These are phyloP conservation scores for Netelia inedita DNA, from an alignment of 2,888 invertebrate species.

Conservation along the genomic window DNA sequence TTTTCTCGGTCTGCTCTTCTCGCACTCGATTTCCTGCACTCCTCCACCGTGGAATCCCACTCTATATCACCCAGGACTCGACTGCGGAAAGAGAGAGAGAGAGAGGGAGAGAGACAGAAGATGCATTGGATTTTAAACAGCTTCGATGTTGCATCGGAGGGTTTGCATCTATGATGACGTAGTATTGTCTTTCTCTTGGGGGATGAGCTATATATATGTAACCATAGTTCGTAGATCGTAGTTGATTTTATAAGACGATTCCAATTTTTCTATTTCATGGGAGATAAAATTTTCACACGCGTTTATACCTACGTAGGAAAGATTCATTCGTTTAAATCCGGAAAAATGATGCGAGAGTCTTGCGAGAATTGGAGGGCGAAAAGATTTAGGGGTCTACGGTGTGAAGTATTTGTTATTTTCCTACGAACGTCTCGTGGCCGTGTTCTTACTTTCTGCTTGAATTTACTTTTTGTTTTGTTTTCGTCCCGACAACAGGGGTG, in stretches of 20 bases:
- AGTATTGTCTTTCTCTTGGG: not conserved
- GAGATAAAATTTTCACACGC: constrained; percentile 45
- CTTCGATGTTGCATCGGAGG: constrained; percentile 28
- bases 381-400: constrained; percentile 46
- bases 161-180: constrained; percentile 30
- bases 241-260: constrained; percentile 4
- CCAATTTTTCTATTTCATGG: constrained; percentile 7
- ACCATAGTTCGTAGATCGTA: not conserved
- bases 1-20: constrained; percentile 67
- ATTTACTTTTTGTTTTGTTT: constrained; percentile 53
- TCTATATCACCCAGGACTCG: constrained; percentile 56
- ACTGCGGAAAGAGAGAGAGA: constrained; percentile 25
- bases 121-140: constrained; percentile 60
- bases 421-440: constrained; percentile 28
- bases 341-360: not conserved
- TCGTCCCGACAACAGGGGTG: constrained; percentile 38
- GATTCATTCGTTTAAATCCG: not conserved
- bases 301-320: constrained; percentile 26
- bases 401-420: constrained; percentile 50
- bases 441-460: constrained; percentile 42
- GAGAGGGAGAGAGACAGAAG: not conserved
- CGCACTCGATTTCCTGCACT: constrained; percentile 73
- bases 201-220: not conserved
- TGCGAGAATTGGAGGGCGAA: not conserved
- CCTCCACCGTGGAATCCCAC: constrained; percentile 39